Base-by-base conservation (phyloP, 2,888 invertebrate species). In the Papilio elwesi region DNA sequence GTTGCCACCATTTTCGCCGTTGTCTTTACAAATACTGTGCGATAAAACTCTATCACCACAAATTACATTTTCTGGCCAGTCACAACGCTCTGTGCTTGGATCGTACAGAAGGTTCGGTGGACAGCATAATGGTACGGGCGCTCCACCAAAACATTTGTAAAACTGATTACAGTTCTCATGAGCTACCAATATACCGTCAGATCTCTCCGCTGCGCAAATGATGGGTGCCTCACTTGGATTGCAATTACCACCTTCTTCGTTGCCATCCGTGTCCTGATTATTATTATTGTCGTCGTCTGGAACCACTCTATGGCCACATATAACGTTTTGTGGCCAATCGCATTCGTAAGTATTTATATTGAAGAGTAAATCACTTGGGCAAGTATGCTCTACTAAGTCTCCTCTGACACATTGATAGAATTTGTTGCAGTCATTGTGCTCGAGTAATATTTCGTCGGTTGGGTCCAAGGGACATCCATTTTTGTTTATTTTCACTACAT, bases 111-210 rank as follows among this genome's bases (percentile, higher is more conserved):
- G 80, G 38, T 64, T 75, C 7, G 47, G 52, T 8, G 74, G 74
- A 67, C 87, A 87, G 10, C 59, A 67, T 0, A 79, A n/a, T 0
- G 76, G 75, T 0, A 86, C 79, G 0, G 86, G 83, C 11, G 36
- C 66, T 0, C 87, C 85, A 4, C 77, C 36, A 10, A 64, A 71
- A 11, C 87, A 87, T 16, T 79, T 78, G 74, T 86, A 87, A 77
- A 83, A 87, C 69, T 84, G 77, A 66, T 84, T 83, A 73, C 87
- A 87, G 67, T 82, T 80, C 74, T 85, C 82, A 52, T 86, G 83
- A 16, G 84, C 85, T 0, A 87, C 76, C 1, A 85, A 74, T 5
- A 78, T 67, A 9, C 85, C 83, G 9, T 82, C 80, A 5, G 85
- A 83, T 0, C 76, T 79, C 0, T 76, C 73, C 43, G 74, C 76